Conservation (phyloP, 2,797 vertebrate genomes). For the Danio albolineatus region DNA sequence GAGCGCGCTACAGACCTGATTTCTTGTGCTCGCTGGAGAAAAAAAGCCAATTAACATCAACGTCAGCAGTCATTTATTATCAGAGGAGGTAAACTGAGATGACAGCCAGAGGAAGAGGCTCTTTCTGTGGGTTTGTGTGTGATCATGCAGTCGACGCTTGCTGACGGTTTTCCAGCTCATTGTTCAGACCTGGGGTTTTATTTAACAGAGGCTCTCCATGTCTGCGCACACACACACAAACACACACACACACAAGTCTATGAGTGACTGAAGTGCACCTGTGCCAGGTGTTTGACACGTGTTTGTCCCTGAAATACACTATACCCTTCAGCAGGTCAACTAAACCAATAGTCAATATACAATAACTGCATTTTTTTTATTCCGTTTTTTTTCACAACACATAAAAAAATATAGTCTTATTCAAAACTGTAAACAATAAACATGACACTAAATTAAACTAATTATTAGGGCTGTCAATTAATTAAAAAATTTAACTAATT, state of each 20-base stretch:
- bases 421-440: too few species aligned
- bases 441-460: too few species aligned
- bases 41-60: slow-evolving; percentile 63
- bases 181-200: not conserved
- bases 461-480: too few species aligned
- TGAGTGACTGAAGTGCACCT: not conserved
- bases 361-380: too few species aligned
- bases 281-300: slow-evolving; percentile 7
- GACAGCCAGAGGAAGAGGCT: slow-evolving; percentile 54
- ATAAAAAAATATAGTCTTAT: too few species aligned
- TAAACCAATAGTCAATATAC: not conserved
- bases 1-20: not conserved
- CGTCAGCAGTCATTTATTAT: slow-evolving; percentile 60
- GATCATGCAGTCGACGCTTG: not conserved
- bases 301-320: not conserved
- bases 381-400: too few species aligned
- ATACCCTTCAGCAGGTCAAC: not conserved
- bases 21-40: slow-evolving; percentile 25
- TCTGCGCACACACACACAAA: not conserved
- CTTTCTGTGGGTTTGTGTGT: not conserved
- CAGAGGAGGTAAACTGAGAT: slow-evolving; percentile 48
- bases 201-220: slow-evolving; percentile 4
- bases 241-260: too few species aligned
- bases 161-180: not conserved
- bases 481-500: too few species aligned